These are phyloP conservation scores for Danio rerio DNA, from an alignment of 2,113 vertebrate genomes.

Conservation along the genomic window DNA sequence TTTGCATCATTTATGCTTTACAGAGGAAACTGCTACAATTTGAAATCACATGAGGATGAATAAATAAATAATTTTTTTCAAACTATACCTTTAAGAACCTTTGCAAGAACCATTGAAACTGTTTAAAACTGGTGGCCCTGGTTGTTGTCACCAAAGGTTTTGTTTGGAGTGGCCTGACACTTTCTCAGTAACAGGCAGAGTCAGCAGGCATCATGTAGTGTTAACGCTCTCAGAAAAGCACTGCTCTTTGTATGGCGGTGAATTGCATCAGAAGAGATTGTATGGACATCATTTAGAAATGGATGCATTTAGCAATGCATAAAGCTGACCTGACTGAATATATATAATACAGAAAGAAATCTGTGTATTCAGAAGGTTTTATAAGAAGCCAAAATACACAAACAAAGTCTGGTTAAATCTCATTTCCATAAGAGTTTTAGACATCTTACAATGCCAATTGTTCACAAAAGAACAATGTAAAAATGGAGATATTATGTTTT, in stretches of 20 bases:
- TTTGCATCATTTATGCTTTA: background rate
- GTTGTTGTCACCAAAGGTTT: constrained; percentile 16
- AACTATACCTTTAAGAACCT: constrained; percentile 1
- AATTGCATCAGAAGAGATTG: background rate
- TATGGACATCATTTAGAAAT: constrained; percentile 6
- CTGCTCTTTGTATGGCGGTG: constrained; percentile 11
- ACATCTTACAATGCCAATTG: background rate
- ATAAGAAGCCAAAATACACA: background rate
- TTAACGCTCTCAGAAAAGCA: background rate
- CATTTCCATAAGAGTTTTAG: background rate
- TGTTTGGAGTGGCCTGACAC: background rate
- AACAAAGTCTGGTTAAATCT: background rate
- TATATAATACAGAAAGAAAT: background rate
- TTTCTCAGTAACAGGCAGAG: constrained; percentile 14
- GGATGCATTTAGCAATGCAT: background rate
- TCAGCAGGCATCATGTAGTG: background rate
- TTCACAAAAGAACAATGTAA: background rate
- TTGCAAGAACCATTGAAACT: background rate
- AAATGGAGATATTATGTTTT: background rate
- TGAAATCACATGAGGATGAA: background rate
- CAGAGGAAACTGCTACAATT: background rate
- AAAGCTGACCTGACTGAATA: constrained; percentile 3
- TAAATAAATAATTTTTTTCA: background rate
- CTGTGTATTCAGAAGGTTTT: background rate
- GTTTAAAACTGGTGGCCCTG: constrained; percentile 7